Evolutionary conservation across 1,140 invertebrate genomes (phyloP).

Genomic region (Drosophila asahinai): DNA sequence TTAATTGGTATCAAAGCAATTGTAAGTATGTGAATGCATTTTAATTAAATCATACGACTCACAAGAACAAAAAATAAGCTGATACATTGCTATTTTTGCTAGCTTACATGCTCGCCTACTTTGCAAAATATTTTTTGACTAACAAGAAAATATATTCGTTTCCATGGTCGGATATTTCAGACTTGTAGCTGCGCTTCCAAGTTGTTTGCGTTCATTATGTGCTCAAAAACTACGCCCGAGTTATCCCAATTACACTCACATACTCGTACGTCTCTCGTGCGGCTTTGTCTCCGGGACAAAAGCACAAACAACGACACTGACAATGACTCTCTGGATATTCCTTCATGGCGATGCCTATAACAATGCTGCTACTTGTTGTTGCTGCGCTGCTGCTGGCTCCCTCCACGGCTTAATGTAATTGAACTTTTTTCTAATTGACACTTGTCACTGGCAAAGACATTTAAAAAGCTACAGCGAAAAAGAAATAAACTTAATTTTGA

Average conservation of each 20-base stretch:
- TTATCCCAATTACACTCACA: slow-evolving; percentile 25
- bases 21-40: not conserved
- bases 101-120: not conserved
- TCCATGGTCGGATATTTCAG: not conserved
- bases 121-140: not conserved
- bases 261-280: not conserved
- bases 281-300: slow-evolving; percentile 34
- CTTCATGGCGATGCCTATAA: slow-evolving; percentile 24
- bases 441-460: slow-evolving; percentile 81
- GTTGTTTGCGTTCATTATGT: slow-evolving; percentile 11
- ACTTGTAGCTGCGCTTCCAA: not conserved
- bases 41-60: not conserved
- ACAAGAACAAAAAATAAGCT: no score
- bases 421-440: slow-evolving; percentile 83
- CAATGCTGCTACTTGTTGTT: slow-evolving; percentile 47
- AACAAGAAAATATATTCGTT: not conserved
- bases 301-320: slow-evolving; percentile 42
- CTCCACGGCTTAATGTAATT: slow-evolving; percentile 69
- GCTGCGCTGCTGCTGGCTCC: slow-evolving; percentile 7
- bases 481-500: slow-evolving; percentile 81
- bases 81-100: not conserved
- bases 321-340: slow-evolving; percentile 40
- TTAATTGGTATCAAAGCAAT: not conserved
- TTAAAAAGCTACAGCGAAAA: slow-evolving; percentile 52
- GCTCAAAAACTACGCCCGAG: slow-evolving; percentile 25